Conservation (phyloP, 2,113 vertebrate genomes). For the Fulica atra region DNA sequence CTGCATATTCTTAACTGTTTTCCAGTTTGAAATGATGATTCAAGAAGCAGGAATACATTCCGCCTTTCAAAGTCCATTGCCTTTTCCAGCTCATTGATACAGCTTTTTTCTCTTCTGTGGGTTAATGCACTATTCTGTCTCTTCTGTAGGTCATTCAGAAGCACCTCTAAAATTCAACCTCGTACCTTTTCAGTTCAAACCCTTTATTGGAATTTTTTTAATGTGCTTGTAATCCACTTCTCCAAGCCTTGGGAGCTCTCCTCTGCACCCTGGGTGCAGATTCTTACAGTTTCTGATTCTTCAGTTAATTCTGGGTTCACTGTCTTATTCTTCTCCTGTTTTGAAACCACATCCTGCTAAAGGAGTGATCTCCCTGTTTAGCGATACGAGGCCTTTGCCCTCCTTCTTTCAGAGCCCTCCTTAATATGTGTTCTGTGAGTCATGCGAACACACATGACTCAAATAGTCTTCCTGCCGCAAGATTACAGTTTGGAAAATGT, state of each 20-base stretch:
- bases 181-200: background rate
- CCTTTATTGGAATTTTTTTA: background rate
- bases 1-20: background rate
- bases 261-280: background rate
- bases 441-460: conserved; percentile 7
- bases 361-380: background rate
- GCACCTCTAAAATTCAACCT: background rate
- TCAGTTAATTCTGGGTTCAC: background rate
- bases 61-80: background rate
- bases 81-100: background rate
- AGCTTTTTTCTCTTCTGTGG: background rate
- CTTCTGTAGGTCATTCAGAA: background rate
- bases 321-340: background rate
- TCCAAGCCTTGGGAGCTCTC: background rate
- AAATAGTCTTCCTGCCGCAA: background rate
- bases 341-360: conserved; percentile 4
- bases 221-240: background rate
- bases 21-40: background rate
- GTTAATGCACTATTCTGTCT: background rate
- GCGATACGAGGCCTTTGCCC: background rate
- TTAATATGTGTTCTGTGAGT: background rate
- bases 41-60: background rate
- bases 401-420: conserved; percentile 1
- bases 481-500: conserved; percentile 16
- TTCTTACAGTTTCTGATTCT: background rate